phyloP scores from a whole-genome alignment of 1,140 invertebrate genomes.

The Leptonema lineaticorne region DNA sequence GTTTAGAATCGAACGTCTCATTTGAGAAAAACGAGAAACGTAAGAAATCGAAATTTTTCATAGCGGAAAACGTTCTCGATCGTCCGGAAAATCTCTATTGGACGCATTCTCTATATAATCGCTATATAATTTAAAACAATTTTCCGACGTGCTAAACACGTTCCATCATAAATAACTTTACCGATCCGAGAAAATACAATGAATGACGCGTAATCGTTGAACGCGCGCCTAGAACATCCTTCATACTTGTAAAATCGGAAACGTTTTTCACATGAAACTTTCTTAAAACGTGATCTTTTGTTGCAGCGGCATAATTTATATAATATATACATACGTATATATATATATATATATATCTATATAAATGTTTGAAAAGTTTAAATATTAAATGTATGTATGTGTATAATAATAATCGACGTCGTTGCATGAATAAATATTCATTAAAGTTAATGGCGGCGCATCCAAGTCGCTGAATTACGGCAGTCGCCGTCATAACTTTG shows the following conservation, averaged over 20 bases:
- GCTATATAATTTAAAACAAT: constrained; percentile 4
- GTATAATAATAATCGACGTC: too few species aligned
- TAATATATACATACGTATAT: too few species aligned
- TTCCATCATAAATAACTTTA: not conserved
- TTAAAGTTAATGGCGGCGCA: not conserved
- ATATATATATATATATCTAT: too few species aligned
- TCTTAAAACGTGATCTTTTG: not conserved
- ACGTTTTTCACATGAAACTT: not conserved
- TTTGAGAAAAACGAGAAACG: too few species aligned
- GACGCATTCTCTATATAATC: too few species aligned
- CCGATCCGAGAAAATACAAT: not conserved
- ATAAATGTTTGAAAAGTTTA: too few species aligned
- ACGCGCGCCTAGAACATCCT: too few species aligned
- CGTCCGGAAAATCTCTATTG: too few species aligned
- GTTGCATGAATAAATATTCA: constrained; percentile 1
- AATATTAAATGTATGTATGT: too few species aligned
- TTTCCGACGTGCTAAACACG: not conserved
- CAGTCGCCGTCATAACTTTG: not conserved
- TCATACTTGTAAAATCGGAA: not conserved
- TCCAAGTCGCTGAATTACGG: not conserved
- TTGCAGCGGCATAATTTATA: not conserved
- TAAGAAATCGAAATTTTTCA: too few species aligned
- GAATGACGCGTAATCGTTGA: not conserved
- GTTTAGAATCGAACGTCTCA: too few species aligned
- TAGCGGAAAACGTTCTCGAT: too few species aligned